These are phyloP conservation scores for Nephrocerus scutellatus DNA, from an alignment of 2,888 invertebrate genomes.

Conservation along the genomic window DNA sequence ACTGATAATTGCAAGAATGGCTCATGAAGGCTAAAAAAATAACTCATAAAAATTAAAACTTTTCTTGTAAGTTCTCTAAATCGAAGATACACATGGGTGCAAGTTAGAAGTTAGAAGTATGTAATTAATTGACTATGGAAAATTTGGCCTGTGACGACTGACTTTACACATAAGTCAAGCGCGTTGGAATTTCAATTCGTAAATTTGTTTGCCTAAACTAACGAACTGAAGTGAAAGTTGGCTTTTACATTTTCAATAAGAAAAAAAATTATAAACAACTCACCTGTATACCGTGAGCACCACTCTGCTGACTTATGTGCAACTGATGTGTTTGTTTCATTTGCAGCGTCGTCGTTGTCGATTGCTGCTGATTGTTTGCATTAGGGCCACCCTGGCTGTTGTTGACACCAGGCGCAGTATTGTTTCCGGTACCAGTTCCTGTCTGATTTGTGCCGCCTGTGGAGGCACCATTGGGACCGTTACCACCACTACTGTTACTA, in stretches of 20 bases:
- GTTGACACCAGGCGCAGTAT: conserved; percentile 26
- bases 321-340: conserved; percentile 84
- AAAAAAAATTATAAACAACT: conserved; percentile 33
- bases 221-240: conserved; percentile 10
- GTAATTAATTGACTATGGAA: too few species aligned
- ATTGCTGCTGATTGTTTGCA: conserved; percentile 36
- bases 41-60: too few species aligned
- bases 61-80: too few species aligned
- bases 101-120: too few species aligned
- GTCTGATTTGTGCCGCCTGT: conserved; percentile 20
- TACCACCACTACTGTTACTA: conserved; percentile 28
- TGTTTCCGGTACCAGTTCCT: conserved; percentile 31
- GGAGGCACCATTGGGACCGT: conserved; percentile 25
- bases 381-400: conserved; percentile 26
- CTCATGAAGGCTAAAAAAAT: too few species aligned
- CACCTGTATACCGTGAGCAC: conserved; percentile 75
- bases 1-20: too few species aligned
- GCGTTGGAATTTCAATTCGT: too few species aligned
- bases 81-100: too few species aligned
- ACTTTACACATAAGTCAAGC: too few species aligned
- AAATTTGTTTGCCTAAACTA: conserved; percentile 2
- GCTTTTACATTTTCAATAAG: conserved; percentile 2
- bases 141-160: too few species aligned
- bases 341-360: conserved; percentile 58
- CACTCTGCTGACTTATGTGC: conserved; percentile 74